Conservation (phyloP, 2,888 invertebrate genomes). For the Hyles lineata region DNA sequence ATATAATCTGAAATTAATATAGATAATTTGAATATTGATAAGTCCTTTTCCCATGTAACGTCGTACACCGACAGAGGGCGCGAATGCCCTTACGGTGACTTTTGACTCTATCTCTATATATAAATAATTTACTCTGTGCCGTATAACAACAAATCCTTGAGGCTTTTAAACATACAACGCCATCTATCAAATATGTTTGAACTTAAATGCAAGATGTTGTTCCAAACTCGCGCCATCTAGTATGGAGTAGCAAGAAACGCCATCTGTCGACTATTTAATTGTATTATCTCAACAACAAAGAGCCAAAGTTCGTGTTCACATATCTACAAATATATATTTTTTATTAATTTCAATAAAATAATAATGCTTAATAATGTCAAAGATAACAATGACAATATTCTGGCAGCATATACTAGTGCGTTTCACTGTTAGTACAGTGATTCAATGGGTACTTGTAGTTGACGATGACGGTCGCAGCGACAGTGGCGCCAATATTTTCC, state of each 20-base stretch:
- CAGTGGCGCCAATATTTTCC: conserved; percentile 81
- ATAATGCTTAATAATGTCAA: not conserved
- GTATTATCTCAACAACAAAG: not conserved
- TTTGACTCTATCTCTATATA: too few relatives aligned
- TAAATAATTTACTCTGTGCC: too few relatives aligned
- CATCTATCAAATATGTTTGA: not conserved
- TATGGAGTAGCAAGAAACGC: conserved; percentile 46
- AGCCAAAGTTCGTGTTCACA: not conserved
- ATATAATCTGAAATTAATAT: too few relatives aligned
- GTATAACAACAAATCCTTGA: not conserved
- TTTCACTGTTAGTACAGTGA: not conserved
- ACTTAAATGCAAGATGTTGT: not conserved
- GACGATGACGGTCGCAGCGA: conserved; percentile 58
- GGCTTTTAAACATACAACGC: not conserved
- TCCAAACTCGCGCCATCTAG: conserved; percentile 51
- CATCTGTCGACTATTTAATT: not conserved
- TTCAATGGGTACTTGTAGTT: conserved; percentile 47
- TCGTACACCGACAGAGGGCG: too few relatives aligned
- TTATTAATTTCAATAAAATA: not conserved
- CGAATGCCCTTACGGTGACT: too few relatives aligned
- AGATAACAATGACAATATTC: not conserved
- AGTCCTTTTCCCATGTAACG: too few relatives aligned
- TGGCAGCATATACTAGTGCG: not conserved
- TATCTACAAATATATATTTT: not conserved
- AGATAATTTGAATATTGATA: too few relatives aligned